Evolutionary conservation across 2,113 vertebrate species (phyloP), one percentile per base, ranked within the genome.

Genomic region (Spheniscus mendiculus): DNA sequence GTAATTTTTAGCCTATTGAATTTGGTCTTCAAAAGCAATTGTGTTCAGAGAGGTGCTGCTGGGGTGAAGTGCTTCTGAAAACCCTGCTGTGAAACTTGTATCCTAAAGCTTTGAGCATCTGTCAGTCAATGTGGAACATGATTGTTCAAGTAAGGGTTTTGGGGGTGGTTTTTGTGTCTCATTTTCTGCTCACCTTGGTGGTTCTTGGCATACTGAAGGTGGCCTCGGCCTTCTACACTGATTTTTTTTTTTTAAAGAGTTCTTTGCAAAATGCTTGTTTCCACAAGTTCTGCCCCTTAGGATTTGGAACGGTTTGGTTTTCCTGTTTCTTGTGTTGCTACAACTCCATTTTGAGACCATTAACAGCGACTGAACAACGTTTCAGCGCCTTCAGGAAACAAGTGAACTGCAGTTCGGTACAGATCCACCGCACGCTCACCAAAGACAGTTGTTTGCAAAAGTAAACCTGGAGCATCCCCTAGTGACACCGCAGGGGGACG

Each of bases 61-160:
- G 55, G 12, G 21, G 4, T 13, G 5, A 19, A 20, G 18, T 5
- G 7, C 56, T 38, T 18, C 74, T 19, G 13, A 22, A 19, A 42
- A 26, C 44, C 20, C 30, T 15, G 19, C 38, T 15, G 30, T 4
- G 42, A 49, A 17, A 34, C 2, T 1, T 21, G 22, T 15, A 3
- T 6, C 53, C 18, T 26, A 0, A 40, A 30, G 27, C 15, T 25
- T 11, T 25, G 49, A 40, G 42, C 13, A 12, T 15, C 50, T 7
- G 10, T 21, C n/a, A 9, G n/a, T 23, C 7, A 2, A 0, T 0
- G 40, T 14, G 63, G 63, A 47, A 32, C 2, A 0, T 0, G 5
- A 13, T 34, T 13, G 5, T 20, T 45, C 29, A 4, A 42, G 8
- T 15, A 0, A 38, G n/a, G 40, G 2, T 1, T 6, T 49, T 29